phyloP scores from a whole-genome alignment of 2,797 vertebrate species.

The Clarias fuscus region DNA sequence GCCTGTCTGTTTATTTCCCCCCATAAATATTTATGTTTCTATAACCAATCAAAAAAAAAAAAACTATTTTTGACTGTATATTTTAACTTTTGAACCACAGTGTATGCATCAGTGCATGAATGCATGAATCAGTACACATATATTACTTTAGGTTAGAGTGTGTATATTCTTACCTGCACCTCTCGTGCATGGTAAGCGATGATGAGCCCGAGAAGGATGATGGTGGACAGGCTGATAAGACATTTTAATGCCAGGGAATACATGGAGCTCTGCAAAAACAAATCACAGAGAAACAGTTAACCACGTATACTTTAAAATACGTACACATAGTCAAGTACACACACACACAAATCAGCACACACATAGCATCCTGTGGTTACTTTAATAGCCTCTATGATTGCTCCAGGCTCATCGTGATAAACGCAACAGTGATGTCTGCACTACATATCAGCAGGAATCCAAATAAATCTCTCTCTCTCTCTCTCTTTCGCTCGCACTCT shows the following conservation, averaged over 20 bases:
- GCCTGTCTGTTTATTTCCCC: not conserved
- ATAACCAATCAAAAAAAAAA: not conserved
- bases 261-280: conserved; percentile 60
- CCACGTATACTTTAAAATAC: conserved; percentile 12
- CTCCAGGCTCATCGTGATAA: conserved; percentile 47
- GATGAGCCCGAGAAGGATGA: conserved; percentile 96
- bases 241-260: conserved; percentile 71
- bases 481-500: not conserved
- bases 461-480: conserved; percentile 30
- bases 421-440: conserved; percentile 44
- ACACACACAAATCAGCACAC: conserved; percentile 23
- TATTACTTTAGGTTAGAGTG: conserved; percentile 24
- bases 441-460: conserved; percentile 41
- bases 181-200: conserved; percentile 96
- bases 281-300: conserved; percentile 28
- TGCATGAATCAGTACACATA: not conserved
- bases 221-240: conserved; percentile 96
- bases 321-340: conserved; percentile 25
- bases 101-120: not conserved
- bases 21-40: not conserved
- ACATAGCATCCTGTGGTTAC: conserved; percentile 41
- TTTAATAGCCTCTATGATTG: conserved; percentile 48
- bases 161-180: conserved; percentile 84
- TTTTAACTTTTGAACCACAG: not conserved
- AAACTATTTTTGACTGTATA: too few relatives aligned